Evolutionary conservation across 2,113 vertebrate genomes (phyloP).

Genomic region (Laticauda laticaudata): DNA sequence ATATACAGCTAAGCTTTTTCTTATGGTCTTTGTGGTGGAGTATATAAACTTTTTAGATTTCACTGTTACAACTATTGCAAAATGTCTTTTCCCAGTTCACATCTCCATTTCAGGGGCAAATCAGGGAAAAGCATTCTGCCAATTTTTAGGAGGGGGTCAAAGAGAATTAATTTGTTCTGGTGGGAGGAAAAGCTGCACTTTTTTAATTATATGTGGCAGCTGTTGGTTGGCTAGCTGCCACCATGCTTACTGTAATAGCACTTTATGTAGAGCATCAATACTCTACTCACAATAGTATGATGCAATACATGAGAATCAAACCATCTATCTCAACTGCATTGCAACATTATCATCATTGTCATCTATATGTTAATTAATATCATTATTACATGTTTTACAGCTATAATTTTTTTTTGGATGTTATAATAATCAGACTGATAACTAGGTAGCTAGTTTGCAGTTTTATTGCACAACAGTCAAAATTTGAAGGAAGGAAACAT

Average conservation of each 20-base stretch:
- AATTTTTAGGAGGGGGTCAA: neutral
- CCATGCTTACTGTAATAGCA: neutral
- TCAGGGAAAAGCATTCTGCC: neutral
- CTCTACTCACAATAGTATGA: neutral
- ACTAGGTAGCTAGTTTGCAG: neutral
- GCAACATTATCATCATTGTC: neutral
- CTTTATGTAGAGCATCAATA: neutral
- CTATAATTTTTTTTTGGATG: neutral
- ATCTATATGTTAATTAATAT: neutral
- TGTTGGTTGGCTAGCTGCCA: slow-evolving; percentile 1
- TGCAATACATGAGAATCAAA: neutral
- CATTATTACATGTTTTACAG: neutral
- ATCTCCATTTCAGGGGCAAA: neutral
- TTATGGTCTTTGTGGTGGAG: neutral
- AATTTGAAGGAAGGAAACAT: neutral
- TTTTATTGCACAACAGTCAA: neutral
- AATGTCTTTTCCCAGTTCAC: neutral
- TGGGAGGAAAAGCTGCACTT: neutral
- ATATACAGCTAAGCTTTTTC: neutral
- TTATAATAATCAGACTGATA: neutral
- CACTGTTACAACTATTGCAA: neutral
- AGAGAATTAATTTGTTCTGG: neutral
- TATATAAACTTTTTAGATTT: neutral
- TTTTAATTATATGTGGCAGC: neutral
- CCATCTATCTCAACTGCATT: neutral